Base-by-base conservation (phyloP, 2,888 invertebrate species). In the Gymnoscelis rufifasciata region DNA sequence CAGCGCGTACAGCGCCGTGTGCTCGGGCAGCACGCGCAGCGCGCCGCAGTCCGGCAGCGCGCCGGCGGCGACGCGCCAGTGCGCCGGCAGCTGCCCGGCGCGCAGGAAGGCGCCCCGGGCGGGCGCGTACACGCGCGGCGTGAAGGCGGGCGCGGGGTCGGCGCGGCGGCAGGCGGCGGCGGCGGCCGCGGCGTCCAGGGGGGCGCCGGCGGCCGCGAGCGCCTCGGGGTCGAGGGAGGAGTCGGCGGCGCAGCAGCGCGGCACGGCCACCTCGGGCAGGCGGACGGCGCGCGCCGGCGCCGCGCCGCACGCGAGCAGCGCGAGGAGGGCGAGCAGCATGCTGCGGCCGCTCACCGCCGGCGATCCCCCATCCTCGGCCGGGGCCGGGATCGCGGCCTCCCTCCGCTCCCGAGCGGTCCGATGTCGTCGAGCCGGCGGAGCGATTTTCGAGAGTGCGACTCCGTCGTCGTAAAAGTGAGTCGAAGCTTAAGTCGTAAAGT, bases 71-170 rank as follows among this genome's bases (percentile, higher is more conserved):
- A 86, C 60, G 27, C 67, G 69, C 91, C 91, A 91, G 56, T 88
- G 81, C 26, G 66, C 52, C 26, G 91, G 91, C 59, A 89, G 43
- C 38, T 64, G 46, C 43, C 83, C 72, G n/a, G 68, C 78, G 8
- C 71, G 64, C 42, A 89, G 76, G 60, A 89, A 80, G 0, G 56
- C 62, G 11, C 71, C 68, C 10, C 76, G 77, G 12, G 72, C 71
- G 1, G 90, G 90, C 24, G 91, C 89, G 66, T 89, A 93, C 28
- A 92, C 86, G 1, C 83, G 71, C 4, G 93, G 92, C 29, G 86
- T 73, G 91, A 92, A 92, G 54, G 37, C 58, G 28, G 57, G 81
- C 76, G 37, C 58, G 28, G 5, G 65, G 71, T 47, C 64, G 68
- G 52, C 75, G 77, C 52, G 90, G 71, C 54, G 78, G 65, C 90